Percentiles rank a stretch among this genome's conserved stretches.
Conservation (phyloP, 2,113 vertebrate genomes). For the Aspiorhynchus laticeps region DNA sequence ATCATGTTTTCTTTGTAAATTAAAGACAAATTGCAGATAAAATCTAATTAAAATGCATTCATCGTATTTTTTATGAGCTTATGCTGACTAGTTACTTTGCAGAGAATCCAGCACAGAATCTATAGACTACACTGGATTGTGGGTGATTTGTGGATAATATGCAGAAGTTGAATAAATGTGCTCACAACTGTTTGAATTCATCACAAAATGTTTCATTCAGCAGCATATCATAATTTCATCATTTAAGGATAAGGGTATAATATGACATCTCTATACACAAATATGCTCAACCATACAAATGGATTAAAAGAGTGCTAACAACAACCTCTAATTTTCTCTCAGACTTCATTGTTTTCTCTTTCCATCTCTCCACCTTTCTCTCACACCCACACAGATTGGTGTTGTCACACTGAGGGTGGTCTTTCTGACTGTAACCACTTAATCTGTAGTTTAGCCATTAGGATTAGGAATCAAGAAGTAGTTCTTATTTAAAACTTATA, state of each 20-base stretch:
- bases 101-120: neutral
- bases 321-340: constrained; percentile 15
- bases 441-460: neutral
- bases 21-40: neutral
- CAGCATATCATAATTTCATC: neutral
- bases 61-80: neutral
- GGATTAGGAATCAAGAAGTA: neutral
- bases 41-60: neutral
- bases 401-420: constrained; percentile 41
- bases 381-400: constrained; percentile 41
- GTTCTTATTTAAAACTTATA: neutral
- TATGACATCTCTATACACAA: neutral
- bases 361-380: constrained; percentile 5
- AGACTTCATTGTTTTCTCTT: constrained; percentile 8
- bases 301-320: neutral
- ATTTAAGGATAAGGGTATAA: neutral
- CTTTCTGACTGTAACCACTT: constrained; percentile 33
- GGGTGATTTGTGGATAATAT: neutral
- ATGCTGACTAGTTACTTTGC: neutral
- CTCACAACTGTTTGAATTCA: neutral
- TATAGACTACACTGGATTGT: neutral
- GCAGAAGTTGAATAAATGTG: neutral
- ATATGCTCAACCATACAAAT: neutral
- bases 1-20: neutral
- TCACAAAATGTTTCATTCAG: neutral